These are phyloP conservation scores for Suillia variegata DNA, from an alignment of 2,888 invertebrate genomes.

Conservation along the genomic window DNA sequence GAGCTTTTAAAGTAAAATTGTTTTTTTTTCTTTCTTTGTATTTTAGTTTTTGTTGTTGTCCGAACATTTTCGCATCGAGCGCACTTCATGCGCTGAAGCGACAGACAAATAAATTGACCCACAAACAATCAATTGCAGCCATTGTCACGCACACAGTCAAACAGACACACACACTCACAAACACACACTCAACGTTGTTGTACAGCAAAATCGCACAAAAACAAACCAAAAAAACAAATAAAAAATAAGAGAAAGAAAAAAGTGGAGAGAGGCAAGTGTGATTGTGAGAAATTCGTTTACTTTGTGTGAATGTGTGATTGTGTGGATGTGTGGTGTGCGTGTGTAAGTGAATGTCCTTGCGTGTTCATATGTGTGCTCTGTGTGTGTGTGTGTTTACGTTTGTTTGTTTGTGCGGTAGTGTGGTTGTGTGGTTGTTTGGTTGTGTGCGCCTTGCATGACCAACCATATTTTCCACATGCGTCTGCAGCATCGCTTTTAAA, in stretches of 20 bases:
- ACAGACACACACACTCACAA: too few species aligned
- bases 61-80: too few species aligned
- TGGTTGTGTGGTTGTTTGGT: background rate
- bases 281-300: background rate
- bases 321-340: background rate
- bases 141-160: slow-evolving; percentile 7
- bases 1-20: too few species aligned
- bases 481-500: slow-evolving; percentile 18
- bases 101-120: background rate
- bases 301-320: background rate
- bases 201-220: slow-evolving; percentile 47
- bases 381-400: background rate
- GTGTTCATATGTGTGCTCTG: background rate
- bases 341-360: background rate
- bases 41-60: too few species aligned
- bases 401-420: background rate
- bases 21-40: too few species aligned
- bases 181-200: slow-evolving; percentile 17
- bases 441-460: background rate
- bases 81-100: too few species aligned
- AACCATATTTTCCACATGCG: background rate
- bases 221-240: too few species aligned
- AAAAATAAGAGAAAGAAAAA: too few species aligned
- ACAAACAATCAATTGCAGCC: slow-evolving; percentile 20
- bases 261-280: background rate